These are phyloP conservation scores for Microplitis mediator DNA, from an alignment of 1,140 invertebrate species.

Conservation along the genomic window DNA sequence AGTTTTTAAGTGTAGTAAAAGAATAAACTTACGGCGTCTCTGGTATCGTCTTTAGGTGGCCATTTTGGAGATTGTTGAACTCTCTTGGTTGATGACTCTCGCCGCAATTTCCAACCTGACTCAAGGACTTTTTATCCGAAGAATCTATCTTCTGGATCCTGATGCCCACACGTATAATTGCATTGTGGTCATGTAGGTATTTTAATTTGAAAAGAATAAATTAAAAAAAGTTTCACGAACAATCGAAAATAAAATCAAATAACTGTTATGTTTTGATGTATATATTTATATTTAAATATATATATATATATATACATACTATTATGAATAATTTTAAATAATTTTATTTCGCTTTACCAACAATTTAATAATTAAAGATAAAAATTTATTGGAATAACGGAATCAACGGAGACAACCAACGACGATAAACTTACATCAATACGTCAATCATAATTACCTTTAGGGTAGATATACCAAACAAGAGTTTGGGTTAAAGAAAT, in stretches of 20 bases:
- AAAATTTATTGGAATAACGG: not conserved
- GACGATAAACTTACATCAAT: not conserved
- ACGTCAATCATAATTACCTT: slow-evolving; percentile 8
- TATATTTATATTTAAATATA: too few relatives aligned
- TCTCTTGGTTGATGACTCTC: slow-evolving; percentile 36
- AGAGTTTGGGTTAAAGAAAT: not conserved
- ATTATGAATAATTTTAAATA: too few relatives aligned
- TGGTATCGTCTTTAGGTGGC: slow-evolving; percentile 1
- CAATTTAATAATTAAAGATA: not conserved
- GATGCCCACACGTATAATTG: slow-evolving; percentile 18
- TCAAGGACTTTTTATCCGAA: slow-evolving; percentile 32
- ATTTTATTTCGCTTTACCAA: not conserved
- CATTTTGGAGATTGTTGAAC: slow-evolving; percentile 44
- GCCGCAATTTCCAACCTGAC: slow-evolving; percentile 31
- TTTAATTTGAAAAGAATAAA: not conserved
- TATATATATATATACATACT: too few relatives aligned
- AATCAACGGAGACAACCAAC: not conserved
- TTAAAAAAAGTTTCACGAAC: not conserved
- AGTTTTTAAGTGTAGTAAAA: too few relatives aligned
- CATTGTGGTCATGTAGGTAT: slow-evolving; percentile 4
- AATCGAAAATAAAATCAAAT: not conserved
- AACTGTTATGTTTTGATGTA: too few relatives aligned
- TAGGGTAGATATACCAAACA: not conserved
- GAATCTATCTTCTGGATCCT: slow-evolving; percentile 10
- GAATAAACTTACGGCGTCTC: too few relatives aligned